These are phyloP conservation scores for Mamestra brassicae DNA, from an alignment of 2,888 invertebrate genomes.

Conservation along the genomic window DNA sequence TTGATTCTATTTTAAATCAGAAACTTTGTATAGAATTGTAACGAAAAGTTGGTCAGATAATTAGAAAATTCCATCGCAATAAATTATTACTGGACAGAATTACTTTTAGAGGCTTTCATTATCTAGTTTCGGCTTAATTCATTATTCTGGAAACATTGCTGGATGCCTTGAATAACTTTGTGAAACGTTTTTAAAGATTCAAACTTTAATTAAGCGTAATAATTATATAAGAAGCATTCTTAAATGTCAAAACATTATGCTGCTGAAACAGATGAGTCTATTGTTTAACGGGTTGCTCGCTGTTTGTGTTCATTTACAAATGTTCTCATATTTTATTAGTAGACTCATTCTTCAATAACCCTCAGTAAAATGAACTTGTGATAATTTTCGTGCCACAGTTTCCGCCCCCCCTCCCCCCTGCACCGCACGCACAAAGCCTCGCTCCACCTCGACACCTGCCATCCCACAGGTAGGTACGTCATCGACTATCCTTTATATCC, in stretches of 20 bases:
- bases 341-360: background rate
- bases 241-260: conserved; percentile 1
- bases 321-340: background rate
- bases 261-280: background rate
- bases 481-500: conserved; percentile 42
- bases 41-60: conserved; percentile 38
- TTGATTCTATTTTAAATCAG: conserved; percentile 31
- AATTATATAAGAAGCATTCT: background rate
- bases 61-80: conserved; percentile 50
- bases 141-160: conserved; percentile 22
- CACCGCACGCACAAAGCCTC: background rate
- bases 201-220: conserved; percentile 6
- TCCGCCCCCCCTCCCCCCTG: background rate
- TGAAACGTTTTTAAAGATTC: conserved; percentile 22
- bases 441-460: background rate
- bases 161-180: conserved; percentile 13
- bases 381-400: background rate
- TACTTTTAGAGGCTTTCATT: conserved; percentile 40
- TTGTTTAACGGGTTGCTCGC: background rate
- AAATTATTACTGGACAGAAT: conserved; percentile 43
- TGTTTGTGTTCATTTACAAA: background rate
- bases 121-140: conserved; percentile 36
- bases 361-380: background rate
- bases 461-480: background rate
- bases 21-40: conserved; percentile 17